Evolutionary conservation across 92 coral and sea anemone genomes (phyloP), one percentile per base, ranked within the genome.

Genomic region (Diadumene lineata): DNA sequence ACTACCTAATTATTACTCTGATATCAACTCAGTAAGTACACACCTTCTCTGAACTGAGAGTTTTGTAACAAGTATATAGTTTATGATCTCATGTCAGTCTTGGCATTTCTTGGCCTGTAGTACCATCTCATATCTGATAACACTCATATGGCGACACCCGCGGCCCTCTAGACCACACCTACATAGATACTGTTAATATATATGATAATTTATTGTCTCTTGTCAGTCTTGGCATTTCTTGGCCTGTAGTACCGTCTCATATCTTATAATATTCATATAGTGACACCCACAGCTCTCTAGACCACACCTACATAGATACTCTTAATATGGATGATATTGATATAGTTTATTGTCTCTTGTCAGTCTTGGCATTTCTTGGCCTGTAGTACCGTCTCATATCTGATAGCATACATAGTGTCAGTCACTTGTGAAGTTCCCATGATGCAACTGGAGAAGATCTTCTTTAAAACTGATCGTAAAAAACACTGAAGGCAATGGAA

Each of bases 361-460:
- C 64, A 73, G 78, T 11, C 78, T 11, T 73, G 78, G 78, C 61
- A 73, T 61, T 73, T 73, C 68, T 19, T 73, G 46, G 66, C 78
- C 9, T 34, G 67, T 34, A 60, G 56, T 32, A 57, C 51, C 19
- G 31, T 85, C 55, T 74, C 90, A 1, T 89, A 85, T 72, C 78
- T 85, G 0, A 85, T 81, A 16, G 94, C 88, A 17, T 89, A 81
- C 68, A 64, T 85, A 43, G 83, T 89, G 50, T 84, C 88, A 13
- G 94, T 89, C 43, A 70, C 83, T 43, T 75, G 86, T 19, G 94
- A 89, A 71, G 76, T 77, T 64, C 94, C 94, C 46, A 81, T 83
- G 70, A 84, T 82, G 79, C 86, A 89, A 55, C 70, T 89, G 77
- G 94, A 89, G 80, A 86, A 89, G 68, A 31, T 89, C 44, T 66